phyloP scores from a whole-genome alignment of 2,888 invertebrate genomes.

The Helicoverpa assulta region DNA sequence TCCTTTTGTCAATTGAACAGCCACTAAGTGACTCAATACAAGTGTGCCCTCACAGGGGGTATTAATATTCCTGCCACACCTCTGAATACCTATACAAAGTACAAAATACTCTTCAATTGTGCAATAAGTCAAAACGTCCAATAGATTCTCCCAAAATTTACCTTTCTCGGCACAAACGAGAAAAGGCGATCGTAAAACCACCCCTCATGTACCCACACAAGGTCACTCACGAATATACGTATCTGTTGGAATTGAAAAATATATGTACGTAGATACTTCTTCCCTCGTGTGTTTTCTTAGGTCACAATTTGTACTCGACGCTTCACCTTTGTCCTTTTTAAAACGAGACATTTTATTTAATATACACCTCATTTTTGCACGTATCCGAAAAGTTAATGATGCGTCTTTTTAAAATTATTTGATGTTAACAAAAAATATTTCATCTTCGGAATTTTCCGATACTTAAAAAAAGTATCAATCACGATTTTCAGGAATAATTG shows the following conservation, averaged over 20 bases:
- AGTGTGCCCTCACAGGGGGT: neutral
- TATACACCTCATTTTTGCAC: slow-evolving; percentile 24
- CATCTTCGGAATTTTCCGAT: too few relatives aligned
- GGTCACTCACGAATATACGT: slow-evolving; percentile 79
- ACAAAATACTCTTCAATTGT: slow-evolving; percentile 71
- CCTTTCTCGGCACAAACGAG: slow-evolving; percentile 76
- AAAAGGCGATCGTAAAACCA: slow-evolving; percentile 81
- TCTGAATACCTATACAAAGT: slow-evolving; percentile 53
- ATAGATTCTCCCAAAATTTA: slow-evolving; percentile 79
- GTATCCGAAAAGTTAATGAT: neutral
- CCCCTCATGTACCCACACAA: slow-evolving; percentile 75
- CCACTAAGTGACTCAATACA: slow-evolving; percentile 10
- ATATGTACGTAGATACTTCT: slow-evolving; percentile 54
- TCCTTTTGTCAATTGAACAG: neutral
- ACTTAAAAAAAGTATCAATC: too few relatives aligned
- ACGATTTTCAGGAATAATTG: neutral
- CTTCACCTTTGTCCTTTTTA: slow-evolving; percentile 44
- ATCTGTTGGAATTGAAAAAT: slow-evolving; percentile 81
- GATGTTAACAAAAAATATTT: too few relatives aligned
- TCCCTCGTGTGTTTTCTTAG: slow-evolving; percentile 58
- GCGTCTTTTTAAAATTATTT: neutral
- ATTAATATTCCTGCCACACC: slow-evolving; percentile 30
- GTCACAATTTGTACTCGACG: slow-evolving; percentile 46
- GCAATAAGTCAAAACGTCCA: slow-evolving; percentile 80
- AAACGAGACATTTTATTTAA: slow-evolving; percentile 38